Percentiles rank a stretch among this genome's conserved stretches.
Evolutionary conservation across 2,113 vertebrate genomes (phyloP).

Genomic region (Calidris pygmaea): DNA sequence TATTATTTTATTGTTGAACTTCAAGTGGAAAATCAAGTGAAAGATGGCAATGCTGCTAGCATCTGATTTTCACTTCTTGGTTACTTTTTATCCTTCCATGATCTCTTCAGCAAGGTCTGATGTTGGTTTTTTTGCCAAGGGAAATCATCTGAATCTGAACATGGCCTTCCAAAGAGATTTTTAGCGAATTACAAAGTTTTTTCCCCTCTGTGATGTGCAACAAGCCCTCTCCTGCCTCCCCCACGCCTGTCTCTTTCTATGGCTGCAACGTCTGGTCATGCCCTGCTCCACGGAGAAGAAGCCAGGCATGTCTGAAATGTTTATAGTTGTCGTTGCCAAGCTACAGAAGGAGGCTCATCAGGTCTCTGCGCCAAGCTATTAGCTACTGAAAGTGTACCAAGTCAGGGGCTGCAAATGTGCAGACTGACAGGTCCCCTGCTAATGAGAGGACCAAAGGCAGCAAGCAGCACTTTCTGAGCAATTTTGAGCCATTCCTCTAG

Average conservation of each 20-base stretch:
- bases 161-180: neutral
- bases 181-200: neutral
- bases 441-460: conserved; percentile 11
- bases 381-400: neutral
- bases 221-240: conserved; percentile 25
- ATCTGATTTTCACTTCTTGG: neutral
- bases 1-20: neutral
- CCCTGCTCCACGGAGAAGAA: neutral
- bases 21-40: neutral
- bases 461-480: neutral
- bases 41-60: neutral
- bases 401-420: neutral
- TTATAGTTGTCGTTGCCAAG: neutral
- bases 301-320: conserved; percentile 1
- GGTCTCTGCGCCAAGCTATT: neutral
- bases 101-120: neutral
- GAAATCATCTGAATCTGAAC: neutral
- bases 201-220: neutral
- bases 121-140: neutral
- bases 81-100: neutral
- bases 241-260: neutral
- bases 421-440: neutral
- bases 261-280: neutral
- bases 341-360: neutral
- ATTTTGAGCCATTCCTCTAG: neutral